A percentile compares a stretch with the other conserved stretches of the same genome.
phyloP scores from a whole-genome alignment of 2,888 invertebrate genomes.

The Darwinula stevensoni region DNA sequence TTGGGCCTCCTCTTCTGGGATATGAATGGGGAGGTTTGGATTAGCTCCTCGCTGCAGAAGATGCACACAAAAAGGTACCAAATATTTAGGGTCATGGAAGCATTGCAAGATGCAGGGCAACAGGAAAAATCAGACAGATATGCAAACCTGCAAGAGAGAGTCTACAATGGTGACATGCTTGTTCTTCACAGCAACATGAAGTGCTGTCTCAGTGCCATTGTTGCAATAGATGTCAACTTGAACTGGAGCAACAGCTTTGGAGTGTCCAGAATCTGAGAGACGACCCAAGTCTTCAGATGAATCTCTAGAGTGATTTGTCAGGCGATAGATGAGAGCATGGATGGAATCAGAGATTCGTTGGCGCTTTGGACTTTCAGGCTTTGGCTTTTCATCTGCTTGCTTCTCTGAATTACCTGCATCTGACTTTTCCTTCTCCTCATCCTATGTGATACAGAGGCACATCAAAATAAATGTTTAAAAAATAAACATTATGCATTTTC shows the following conservation, averaged over 20 bases:
- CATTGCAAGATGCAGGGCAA: no score
- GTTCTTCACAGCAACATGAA: conserved; percentile 48
- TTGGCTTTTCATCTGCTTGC: conserved; percentile 25
- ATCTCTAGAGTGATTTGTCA: no score
- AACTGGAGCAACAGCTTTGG: conserved; percentile 29
- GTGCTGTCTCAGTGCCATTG: conserved; percentile 44
- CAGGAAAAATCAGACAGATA: no score
- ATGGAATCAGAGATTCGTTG: conserved; percentile 57
- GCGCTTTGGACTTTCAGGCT: conserved; percentile 22
- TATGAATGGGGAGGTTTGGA: conserved; percentile 36
- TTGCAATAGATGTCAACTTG: conserved; percentile 41
- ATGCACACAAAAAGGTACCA: no score
- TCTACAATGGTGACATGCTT: conserved; percentile 38
- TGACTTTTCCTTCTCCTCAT: no score
- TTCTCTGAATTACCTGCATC: no score
- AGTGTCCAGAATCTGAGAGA: no score
- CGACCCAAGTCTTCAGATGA: no score
- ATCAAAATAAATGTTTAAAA: no score
- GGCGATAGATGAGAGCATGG: conserved; percentile 46
- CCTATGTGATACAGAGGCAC: no score
- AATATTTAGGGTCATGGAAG: no score
- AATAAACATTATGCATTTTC: no score
- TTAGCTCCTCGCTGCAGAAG: conserved; percentile 41
- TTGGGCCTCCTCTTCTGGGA: conserved; percentile 14
- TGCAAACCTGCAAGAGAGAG: conserved; percentile 20